These are phyloP conservation scores for Pyrrhosoma nymphula DNA, from an alignment of 2,888 invertebrate species.

Conservation along the genomic window DNA sequence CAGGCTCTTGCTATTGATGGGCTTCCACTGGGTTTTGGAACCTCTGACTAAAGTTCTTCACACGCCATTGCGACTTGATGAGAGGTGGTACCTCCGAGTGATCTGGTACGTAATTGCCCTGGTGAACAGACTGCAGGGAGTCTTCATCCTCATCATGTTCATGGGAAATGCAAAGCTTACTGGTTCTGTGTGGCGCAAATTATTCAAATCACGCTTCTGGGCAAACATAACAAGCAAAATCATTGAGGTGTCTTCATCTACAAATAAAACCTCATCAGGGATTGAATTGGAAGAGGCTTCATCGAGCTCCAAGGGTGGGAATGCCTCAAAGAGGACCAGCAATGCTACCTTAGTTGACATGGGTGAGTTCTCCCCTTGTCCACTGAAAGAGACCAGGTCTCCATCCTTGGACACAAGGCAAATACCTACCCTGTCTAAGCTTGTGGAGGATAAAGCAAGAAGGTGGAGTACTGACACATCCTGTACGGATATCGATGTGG, in stretches of 20 bases:
- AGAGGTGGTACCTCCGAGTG: background rate
- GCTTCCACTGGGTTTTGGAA: conserved; percentile 50
- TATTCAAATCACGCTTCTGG: conserved; percentile 27
- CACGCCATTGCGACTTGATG: conserved; percentile 26
- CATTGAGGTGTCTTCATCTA: background rate
- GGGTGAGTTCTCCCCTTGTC: background rate
- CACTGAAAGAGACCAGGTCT: background rate
- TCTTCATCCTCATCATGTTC: conserved; percentile 57
- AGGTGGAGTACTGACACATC: background rate
- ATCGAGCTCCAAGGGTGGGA: background rate
- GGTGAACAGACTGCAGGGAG: conserved; percentile 20
- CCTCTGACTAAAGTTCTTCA: conserved; percentile 48
- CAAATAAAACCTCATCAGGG: background rate
- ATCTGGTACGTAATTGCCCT: conserved; percentile 41
- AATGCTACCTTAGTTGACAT: background rate
- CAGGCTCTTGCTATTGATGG: conserved; percentile 53
- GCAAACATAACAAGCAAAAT: background rate
- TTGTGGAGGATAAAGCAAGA: background rate
- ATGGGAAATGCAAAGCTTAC: conserved; percentile 32
- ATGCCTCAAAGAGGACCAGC: background rate
- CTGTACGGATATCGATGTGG: background rate
- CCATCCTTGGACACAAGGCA: background rate
- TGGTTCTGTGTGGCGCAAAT: conserved; percentile 19
- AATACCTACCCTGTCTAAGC: background rate
- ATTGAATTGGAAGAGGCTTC: background rate